These are phyloP conservation scores for Caranx melampygus DNA, from an alignment of 2,113 vertebrate genomes.

Conservation along the genomic window DNA sequence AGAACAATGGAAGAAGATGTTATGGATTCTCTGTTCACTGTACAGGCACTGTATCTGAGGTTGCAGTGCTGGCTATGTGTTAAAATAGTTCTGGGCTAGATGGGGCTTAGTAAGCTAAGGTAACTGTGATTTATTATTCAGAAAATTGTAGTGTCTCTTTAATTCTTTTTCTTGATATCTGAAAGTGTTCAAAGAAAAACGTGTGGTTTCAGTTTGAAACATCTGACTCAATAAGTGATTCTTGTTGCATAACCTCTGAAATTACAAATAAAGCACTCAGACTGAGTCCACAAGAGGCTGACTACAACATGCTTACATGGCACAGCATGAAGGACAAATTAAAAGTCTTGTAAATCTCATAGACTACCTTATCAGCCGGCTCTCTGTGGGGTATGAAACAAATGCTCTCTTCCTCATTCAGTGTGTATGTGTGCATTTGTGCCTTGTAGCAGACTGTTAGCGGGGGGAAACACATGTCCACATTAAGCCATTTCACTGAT, in stretches of 20 bases:
- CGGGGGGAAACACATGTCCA: constrained; percentile 72
- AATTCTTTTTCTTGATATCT: not conserved
- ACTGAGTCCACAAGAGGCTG: not conserved
- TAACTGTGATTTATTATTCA: not conserved
- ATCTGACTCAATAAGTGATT: not conserved
- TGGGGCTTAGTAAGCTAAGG: too few species aligned
- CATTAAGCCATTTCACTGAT: constrained; percentile 67
- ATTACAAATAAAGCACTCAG: not conserved
- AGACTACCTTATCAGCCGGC: constrained; percentile 42
- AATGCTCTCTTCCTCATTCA: constrained; percentile 21
- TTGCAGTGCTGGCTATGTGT: not conserved
- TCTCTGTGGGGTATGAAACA: constrained; percentile 65
- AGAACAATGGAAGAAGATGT: too few species aligned
- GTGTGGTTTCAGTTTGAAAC: not conserved
- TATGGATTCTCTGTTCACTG: not conserved
- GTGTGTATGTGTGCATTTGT: constrained; percentile 39
- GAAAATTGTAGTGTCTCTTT: not conserved
- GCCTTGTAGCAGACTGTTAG: constrained; percentile 50
- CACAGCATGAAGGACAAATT: constrained; percentile 43
- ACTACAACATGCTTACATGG: constrained; percentile 30
- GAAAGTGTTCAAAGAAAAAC: not conserved
- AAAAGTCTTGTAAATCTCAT: constrained; percentile 49
- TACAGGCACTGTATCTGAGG: not conserved
- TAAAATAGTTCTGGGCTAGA: not conserved
- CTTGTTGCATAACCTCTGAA: not conserved